A percentile compares a stretch with the other conserved stretches of the same genome.
Evolutionary conservation across 2,113 vertebrate genomes (phyloP).

Genomic region (Rattus norvegicus): DNA sequence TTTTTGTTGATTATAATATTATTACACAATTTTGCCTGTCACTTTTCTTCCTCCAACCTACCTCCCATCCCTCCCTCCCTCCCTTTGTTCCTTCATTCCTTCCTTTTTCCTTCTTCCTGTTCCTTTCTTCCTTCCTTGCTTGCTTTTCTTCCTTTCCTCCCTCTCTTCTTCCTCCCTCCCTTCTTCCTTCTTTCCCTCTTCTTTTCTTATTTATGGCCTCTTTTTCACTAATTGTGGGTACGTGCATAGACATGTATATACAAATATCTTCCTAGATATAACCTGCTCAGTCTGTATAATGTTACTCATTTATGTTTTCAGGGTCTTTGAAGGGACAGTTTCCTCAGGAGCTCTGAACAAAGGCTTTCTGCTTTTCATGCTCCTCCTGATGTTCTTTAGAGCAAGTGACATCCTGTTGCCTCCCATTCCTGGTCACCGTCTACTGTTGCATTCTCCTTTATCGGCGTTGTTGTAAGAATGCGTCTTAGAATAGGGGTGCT

Average conservation of each 20-base stretch:
- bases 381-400: not conserved
- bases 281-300: not conserved
- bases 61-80: not conserved
- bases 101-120: fast-evolving
- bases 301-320: not conserved
- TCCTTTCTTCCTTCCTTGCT: fast-evolving
- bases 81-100: too few relatives aligned
- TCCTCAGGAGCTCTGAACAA: not conserved
- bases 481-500: not conserved
- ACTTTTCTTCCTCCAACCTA: not conserved
- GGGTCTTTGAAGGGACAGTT: not conserved
- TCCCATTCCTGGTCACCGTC: not conserved
- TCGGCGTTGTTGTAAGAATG: not conserved
- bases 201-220: not conserved
- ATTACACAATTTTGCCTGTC: not conserved
- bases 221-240: not conserved
- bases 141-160: fast-evolving
- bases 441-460: not conserved
- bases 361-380: not conserved
- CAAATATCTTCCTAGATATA: not conserved
- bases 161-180: too few relatives aligned
- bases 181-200: too few relatives aligned
- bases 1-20: not conserved
- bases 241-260: not conserved
- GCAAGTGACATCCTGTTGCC: not conserved